Base-by-base conservation (phyloP, 37 sponge, comb jelly and placozoan species). In the Mnemiopsis leidyi region DNA sequence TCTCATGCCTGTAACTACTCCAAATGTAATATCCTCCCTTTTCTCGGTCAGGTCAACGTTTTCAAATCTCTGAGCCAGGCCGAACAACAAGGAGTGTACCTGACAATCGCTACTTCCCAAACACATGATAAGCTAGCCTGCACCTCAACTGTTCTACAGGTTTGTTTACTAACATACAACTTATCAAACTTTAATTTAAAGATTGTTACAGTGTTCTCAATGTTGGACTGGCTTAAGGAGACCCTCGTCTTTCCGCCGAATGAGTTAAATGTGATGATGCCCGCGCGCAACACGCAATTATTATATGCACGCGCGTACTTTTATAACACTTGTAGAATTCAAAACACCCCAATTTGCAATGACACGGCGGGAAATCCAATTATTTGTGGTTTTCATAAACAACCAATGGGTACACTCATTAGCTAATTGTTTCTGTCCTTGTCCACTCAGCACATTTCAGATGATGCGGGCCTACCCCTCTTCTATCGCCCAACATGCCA, bases 391-490 rank as follows among this genome's bases (percentile, higher is more conserved):
- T n/a, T n/a, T n/a, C n/a, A n/a, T n/a, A n/a, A n/a, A n/a, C n/a
- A n/a, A n/a, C n/a, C n/a, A n/a, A n/a, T n/a, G n/a, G n/a, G n/a
- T n/a, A n/a, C n/a, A n/a, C n/a, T n/a, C n/a, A n/a, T n/a, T n/a
- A n/a, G n/a, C n/a, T n/a, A n/a, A n/a, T n/a, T n/a, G n/a, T 48
- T 48, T 18, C 13, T 48, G 13, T 48, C 61, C 61, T 18, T 48
- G 5, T 18, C 61, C 61, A 5, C 13, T 48, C 5, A 5, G 5
- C 75, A 23, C n/a, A n/a, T 71, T 30, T 9, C 82, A 79, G 82
- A 79, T 79, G 82, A 79, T 79, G 82, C 82, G 82, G 32, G 37
- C 35, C 75, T 79, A 79, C 36, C 82, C 82, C 82, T 79, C 82
- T 36, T 18, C 82, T 16, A 35, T 79, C 35, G 82, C 35, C 2